phyloP scores from a whole-genome alignment of 2,797 vertebrate species.

The Florisuga fusca region DNA sequence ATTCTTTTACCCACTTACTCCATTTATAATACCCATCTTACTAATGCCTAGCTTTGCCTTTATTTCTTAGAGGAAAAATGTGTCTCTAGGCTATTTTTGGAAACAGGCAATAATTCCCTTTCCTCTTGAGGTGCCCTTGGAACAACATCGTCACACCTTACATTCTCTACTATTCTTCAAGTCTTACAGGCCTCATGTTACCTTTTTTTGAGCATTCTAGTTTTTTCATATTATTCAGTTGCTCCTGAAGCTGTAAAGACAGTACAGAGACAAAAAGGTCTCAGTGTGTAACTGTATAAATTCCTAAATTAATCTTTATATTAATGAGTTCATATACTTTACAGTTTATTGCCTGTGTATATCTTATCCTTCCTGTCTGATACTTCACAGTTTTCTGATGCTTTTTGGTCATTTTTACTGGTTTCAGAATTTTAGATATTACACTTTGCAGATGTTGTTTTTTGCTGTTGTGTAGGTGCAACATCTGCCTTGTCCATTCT shows the following conservation, averaged over 20 bases:
- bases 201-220: neutral
- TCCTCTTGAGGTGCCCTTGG: neutral
- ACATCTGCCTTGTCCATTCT: neutral
- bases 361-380: neutral
- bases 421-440: neutral
- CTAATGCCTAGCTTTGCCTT: neutral
- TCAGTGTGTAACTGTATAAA: neutral
- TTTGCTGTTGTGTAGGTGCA: neutral
- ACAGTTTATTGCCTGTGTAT: neutral
- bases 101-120: neutral
- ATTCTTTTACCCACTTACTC: neutral
- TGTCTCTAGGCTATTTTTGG: neutral
- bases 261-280: neutral
- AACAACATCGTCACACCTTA: neutral
- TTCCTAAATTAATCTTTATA: neutral
- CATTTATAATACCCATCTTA: neutral
- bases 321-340: neutral
- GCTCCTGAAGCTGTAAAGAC: neutral
- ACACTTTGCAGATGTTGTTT: neutral
- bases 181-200: neutral
- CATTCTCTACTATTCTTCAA: neutral
- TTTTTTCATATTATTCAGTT: neutral
- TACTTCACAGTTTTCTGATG: neutral
- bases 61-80: neutral
- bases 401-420: neutral